Base-by-base conservation (phyloP, 2,113 vertebrate genomes). In the Raja brachyura region DNA sequence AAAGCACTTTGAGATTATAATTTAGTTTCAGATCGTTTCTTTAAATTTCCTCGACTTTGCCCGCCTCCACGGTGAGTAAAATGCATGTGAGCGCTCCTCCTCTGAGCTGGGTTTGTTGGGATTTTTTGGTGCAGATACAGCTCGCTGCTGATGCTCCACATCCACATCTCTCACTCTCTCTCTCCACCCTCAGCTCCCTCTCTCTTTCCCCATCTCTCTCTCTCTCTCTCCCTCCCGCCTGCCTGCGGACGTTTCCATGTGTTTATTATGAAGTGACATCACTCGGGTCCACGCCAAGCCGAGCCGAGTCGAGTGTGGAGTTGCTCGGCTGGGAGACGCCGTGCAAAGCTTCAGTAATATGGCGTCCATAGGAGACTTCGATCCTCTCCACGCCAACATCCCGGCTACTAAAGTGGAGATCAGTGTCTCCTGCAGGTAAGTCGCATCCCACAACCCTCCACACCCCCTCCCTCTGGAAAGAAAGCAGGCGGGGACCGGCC, bases 401-500 rank as follows among this genome's bases (percentile, higher is more conserved):
- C 98, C 98, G 18, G 98, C 98, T 94, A 99, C 98, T 93, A 97
- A 97, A 96, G 98, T 99, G 96, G 98, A 99, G 95, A 96, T 99
- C 93, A 98, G 97, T 5, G 97, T 99, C 63, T 98, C 98, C 54
- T 99, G 98, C 96, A 97, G 98, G 98, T 99, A 97, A 98, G 97
- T 94, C 78, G 93, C 90, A 76, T 85, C 63, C n/a, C 22, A 74
- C 66, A 79, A 31, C 9, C 48, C 18, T 14, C 28, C 39, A 8
- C 75, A 11, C 59, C 28, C 56, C 59, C 5, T 14, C 28, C 9
- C 10, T 13, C 0, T 33, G 3, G 4, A 22, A 18, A 48, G 9
- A 63, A 63, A n/a, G 61, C 83, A 31, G 28, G 56, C 54, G 81
- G 61, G 25, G 2, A 86, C 33, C 54, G 59, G 59, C 54, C 59